Conservation (phyloP, 2,797 vertebrate species). For the Alauda arvensis region DNA sequence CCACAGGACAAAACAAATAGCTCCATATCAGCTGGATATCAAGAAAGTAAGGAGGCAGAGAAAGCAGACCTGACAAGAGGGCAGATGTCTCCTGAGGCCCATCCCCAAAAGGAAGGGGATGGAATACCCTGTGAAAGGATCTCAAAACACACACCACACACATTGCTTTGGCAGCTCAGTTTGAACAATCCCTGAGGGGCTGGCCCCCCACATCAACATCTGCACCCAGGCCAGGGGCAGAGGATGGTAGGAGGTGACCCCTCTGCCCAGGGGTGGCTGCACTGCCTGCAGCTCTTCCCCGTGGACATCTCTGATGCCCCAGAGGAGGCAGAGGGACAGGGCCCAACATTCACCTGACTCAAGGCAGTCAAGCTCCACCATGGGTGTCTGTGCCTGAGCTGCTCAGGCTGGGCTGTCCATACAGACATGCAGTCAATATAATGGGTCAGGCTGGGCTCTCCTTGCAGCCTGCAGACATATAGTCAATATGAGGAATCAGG, state of each 20-base stretch:
- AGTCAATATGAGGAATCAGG: background rate
- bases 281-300: background rate
- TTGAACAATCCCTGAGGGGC: background rate
- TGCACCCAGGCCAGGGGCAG: background rate
- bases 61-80: background rate
- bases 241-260: background rate
- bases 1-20: background rate
- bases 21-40: background rate
- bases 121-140: background rate
- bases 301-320: background rate
- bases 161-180: background rate
- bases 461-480: background rate
- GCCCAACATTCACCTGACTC: background rate
- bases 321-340: background rate
- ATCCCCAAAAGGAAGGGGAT: background rate
- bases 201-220: accelerated
- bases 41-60: background rate
- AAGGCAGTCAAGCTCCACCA: accelerated
- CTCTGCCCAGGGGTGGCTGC: background rate
- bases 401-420: background rate
- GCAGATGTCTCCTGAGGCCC: background rate
- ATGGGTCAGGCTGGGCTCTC: background rate
- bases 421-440: accelerated
- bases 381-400: accelerated
- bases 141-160: accelerated